These are phyloP conservation scores for Uromys caudimaculatus DNA, from an alignment of 2,797 vertebrate genomes.

Conservation along the genomic window DNA sequence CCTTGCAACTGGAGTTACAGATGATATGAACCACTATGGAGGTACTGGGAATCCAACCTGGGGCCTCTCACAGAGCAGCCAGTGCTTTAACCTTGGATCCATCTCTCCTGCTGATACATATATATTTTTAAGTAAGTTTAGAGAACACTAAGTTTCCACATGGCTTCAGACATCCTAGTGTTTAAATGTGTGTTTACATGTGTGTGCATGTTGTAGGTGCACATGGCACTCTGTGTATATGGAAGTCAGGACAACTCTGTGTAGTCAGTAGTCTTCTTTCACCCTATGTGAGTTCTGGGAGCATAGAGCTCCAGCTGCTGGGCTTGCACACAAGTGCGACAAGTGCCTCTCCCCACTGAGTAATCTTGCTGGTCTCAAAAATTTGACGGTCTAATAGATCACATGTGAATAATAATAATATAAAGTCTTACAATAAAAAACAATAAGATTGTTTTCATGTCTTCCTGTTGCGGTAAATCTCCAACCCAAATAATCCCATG, in stretches of 20 bases:
- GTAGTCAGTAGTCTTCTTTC: neutral
- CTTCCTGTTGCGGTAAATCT: neutral
- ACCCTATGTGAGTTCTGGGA: neutral
- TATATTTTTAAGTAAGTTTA: neutral
- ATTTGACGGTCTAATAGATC: neutral
- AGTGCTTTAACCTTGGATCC: neutral
- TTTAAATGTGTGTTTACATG: neutral
- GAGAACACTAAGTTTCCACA: neutral
- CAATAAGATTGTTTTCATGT: neutral
- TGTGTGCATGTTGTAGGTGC: no score
- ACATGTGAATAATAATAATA: neutral
- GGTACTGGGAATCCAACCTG: no score
- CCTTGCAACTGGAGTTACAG: neutral
- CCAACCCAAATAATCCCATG: no score
- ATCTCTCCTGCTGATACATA: neutral
- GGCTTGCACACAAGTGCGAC: no score
- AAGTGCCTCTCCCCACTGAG: neutral
- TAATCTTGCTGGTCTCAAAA: neutral
- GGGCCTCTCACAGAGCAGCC: neutral
- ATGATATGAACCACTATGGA: neutral
- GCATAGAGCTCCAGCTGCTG: neutral
- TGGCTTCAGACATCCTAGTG: neutral
- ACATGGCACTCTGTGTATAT: no score
- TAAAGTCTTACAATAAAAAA: slow-evolving; percentile 4
- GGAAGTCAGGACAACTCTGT: neutral